These are phyloP conservation scores for Talpa occidentalis DNA, from an alignment of 2,113 vertebrate genomes.

Conservation along the genomic window DNA sequence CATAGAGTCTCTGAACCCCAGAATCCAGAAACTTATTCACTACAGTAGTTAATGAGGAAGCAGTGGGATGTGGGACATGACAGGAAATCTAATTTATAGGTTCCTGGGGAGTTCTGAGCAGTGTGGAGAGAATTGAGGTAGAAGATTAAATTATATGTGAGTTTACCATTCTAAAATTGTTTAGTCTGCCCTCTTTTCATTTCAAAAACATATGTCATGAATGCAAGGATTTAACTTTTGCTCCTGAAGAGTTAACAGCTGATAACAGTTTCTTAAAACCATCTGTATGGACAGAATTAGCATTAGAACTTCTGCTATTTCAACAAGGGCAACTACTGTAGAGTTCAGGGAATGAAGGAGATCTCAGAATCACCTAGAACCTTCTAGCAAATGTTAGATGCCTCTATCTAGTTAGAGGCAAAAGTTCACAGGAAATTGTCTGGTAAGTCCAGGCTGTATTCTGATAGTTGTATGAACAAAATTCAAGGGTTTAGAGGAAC, in stretches of 20 bases:
- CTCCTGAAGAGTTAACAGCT: conserved; percentile 52
- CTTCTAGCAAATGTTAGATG: neutral
- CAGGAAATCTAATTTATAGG: conserved; percentile 70
- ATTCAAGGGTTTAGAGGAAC: neutral
- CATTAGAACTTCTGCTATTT: neutral
- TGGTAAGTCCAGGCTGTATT: conserved; percentile 30
- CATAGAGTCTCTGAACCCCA: neutral
- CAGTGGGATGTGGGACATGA: neutral
- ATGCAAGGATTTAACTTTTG: conserved; percentile 37
- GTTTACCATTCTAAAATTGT: neutral
- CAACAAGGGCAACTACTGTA: neutral
- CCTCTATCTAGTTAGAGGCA: conserved; percentile 23
- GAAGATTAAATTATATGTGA: conserved; percentile 69
- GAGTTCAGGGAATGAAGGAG: conserved; percentile 11
- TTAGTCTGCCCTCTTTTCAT: conserved; percentile 58
- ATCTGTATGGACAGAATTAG: neutral
- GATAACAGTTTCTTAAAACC: conserved; percentile 58
- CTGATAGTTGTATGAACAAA: neutral
- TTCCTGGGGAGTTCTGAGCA: conserved; percentile 64
- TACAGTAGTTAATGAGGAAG: conserved; percentile 66
- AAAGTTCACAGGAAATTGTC: neutral
- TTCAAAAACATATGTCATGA: conserved; percentile 66
- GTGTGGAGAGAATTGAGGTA: conserved; percentile 22
- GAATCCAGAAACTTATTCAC: conserved; percentile 29
- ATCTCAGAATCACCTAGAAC: conserved; percentile 10